These are phyloP conservation scores for Sitta europaea DNA, from an alignment of 2,113 vertebrate genomes.

Conservation along the genomic window DNA sequence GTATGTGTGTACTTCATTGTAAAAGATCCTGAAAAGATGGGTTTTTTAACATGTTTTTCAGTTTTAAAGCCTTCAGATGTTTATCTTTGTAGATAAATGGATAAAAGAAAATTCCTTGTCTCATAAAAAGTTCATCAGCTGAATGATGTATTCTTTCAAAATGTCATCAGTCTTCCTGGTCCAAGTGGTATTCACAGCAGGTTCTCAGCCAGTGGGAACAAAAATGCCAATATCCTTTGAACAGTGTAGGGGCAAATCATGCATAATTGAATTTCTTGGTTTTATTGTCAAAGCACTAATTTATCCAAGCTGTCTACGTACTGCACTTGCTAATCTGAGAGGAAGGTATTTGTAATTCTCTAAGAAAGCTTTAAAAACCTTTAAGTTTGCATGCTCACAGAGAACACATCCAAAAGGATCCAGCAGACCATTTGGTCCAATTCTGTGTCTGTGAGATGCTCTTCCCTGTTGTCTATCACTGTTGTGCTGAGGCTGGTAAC, in stretches of 20 bases:
- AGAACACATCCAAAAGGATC: neutral
- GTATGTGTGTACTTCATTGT: neutral
- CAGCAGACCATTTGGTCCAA: neutral
- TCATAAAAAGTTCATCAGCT: conserved; percentile 41
- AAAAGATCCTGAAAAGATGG: neutral
- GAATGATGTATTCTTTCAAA: conserved; percentile 25
- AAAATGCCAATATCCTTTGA: conserved; percentile 25
- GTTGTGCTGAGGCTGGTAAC: neutral
- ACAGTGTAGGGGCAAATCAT: neutral
- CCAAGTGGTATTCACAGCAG: neutral
- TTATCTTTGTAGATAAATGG: neutral
- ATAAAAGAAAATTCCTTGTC: neutral
- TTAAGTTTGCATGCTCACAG: neutral
- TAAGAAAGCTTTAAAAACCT: neutral
- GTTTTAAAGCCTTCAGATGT: neutral
- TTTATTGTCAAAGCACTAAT: conserved; percentile 2
- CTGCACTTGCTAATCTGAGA: neutral
- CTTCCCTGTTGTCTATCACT: neutral
- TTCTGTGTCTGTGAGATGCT: neutral
- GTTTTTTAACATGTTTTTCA: neutral
- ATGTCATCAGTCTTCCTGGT: conserved; percentile 25
- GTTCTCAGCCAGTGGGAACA: neutral
- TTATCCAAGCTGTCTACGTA: neutral
- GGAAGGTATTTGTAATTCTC: neutral
- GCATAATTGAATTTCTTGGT: conserved; percentile 9